Evolutionary conservation across 2,113 vertebrate species (phyloP), one percentile per base, ranked within the genome.

Genomic region (Peromyscus maniculatus): DNA sequence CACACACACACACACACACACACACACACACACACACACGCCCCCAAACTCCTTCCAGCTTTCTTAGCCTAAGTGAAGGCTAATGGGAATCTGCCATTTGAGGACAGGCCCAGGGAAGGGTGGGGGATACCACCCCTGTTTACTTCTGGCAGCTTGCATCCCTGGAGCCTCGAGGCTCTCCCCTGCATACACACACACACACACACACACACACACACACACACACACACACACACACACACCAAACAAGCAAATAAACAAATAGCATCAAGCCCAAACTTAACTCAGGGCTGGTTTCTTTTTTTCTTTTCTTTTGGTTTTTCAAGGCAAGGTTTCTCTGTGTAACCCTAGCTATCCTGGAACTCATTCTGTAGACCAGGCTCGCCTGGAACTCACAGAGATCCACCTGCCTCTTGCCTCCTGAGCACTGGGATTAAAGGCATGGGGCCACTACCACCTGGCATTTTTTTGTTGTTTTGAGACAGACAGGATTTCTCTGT

Each of bases 61-160:
- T 91, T 43, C 77, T 64, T 36, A 8, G n/a, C 10, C 49, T n/a
- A 43, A 22, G 79, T 4, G 36, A 79, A 22, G 57, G 46, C 71
- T 43, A 43, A 57, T n/a, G 33, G 17, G 21, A 43, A 15, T 46
- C 49, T 49, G 74, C 55, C 66, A 24, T 62, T 69, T 82, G 55
- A 72, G 59, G 36, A 16, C 36, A 36, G 69, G n/a, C 55, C 55
- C 7, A 1, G 0, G 62, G 91, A 24, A 62, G 31, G 22, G 8
- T 22, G 6, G 19, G 16, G 26, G 13, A 21, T 0, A 0, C 74
- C 21, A n/a, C n/a, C 21, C 26, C 43, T 33, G n/a, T 19, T 4
- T 1, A 3, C 13, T 6, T 52, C 74, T 67, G 7, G 2, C 13
- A 2, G 36, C 64, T 55, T 59, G 8, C 26, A 3, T 12, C 26